phyloP scores from a whole-genome alignment of 2,888 invertebrate genomes.

The Cryptus armator region DNA sequence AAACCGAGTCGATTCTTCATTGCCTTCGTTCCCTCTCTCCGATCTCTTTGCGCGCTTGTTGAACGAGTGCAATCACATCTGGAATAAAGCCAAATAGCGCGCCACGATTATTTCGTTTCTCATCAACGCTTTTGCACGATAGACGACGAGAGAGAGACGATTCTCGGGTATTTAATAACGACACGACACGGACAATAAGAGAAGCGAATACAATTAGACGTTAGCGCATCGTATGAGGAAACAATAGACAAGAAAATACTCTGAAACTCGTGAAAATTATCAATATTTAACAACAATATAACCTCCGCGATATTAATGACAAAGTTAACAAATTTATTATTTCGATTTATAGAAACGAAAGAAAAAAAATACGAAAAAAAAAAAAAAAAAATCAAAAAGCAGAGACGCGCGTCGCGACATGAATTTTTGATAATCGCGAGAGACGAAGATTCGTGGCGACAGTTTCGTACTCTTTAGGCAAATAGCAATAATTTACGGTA shows the following conservation, averaged over 20 bases:
- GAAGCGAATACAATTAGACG: neutral
- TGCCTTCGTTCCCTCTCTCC: neutral
- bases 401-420: no score
- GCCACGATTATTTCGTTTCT: constrained; percentile 4
- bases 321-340: no score
- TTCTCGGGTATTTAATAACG: neutral
- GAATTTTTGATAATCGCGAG: no score
- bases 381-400: no score
- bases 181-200: constrained; percentile 20
- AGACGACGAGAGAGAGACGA: neutral
- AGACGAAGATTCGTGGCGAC: neutral
- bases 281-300: neutral
- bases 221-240: constrained; percentile 1
- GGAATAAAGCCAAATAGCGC: neutral
- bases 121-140: neutral
- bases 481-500: neutral
- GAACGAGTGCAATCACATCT: neutral
- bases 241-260: neutral
- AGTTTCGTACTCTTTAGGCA: neutral
- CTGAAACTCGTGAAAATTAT: neutral
- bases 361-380: no score
- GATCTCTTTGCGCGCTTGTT: neutral
- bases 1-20: neutral
- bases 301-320: neutral
- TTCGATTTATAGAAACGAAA: no score